Evolutionary conservation across 1,140 invertebrate species (phyloP), one percentile per base, ranked within the genome.

Genomic region (Drosophila repletoides): DNA sequence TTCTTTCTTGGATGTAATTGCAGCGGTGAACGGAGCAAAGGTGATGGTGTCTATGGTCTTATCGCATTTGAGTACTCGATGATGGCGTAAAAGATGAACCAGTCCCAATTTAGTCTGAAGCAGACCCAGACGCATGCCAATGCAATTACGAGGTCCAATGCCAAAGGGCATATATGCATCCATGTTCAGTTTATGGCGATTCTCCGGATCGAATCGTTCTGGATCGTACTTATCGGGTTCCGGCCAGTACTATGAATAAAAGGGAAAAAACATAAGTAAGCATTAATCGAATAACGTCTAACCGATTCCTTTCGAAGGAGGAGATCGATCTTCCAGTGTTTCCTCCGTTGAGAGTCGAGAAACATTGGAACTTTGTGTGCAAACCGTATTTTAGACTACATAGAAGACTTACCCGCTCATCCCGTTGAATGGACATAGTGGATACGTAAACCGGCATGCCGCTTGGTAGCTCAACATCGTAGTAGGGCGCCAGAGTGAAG

Each of bases 121-220:
- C 2, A 90, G 38, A 9, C 75, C 88, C 29, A 89, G 60, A 3
- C 88, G 81, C 72, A 89, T 91, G 93, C 94, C 95, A 68, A 96
- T 95, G 80, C 95, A 96, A 84, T 93, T 94, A 26, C 95, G 92
- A 1, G 94, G 94, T 3, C 95, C 95, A 56, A 94, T 93, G 2
- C 95, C 95, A 76, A 97, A 97, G 0, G 96, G 89, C 68, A 91
- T 76, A 28, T 86, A 87, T 6, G 71, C 80, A 58, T 71, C 75
- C 72, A 95, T 45, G 95, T 88, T 89, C 92, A 77, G 34, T 4
- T 64, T 95, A 45, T 73, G 63, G 7, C 91, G 91, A 26, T 91
- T 89, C 28, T 91, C 89, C 1, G 92, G 86, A n/a, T 80, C 90
- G 64, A 94, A 94, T 61, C 94, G 91, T 58, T 95, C 93, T 0